phyloP scores from a whole-genome alignment of 2,113 vertebrate species.

The Amphilophus citrinellus region DNA sequence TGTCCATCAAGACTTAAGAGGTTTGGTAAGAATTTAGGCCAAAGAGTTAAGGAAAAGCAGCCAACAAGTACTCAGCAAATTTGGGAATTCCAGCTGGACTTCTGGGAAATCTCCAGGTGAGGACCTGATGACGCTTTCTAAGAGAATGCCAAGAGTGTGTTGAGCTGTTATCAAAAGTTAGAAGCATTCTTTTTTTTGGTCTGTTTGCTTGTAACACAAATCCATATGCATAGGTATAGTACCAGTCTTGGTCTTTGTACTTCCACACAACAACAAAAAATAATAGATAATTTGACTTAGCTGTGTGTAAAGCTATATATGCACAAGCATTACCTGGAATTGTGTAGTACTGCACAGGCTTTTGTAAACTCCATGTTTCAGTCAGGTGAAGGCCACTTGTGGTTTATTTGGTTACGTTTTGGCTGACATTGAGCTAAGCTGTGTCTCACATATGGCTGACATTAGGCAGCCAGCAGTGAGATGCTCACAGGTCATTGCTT shows the following conservation, averaged over 20 bases:
- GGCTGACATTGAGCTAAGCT: not conserved
- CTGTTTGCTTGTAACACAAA: not conserved
- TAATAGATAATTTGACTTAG: no score
- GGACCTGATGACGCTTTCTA: no score
- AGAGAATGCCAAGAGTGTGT: not conserved
- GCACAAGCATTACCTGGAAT: not conserved
- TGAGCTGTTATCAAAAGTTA: not conserved
- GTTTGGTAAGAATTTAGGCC: no score
- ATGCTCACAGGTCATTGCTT: not conserved
- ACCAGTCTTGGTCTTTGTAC: no score
- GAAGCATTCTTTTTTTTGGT: not conserved
- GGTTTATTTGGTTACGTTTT: slow-evolving; percentile 1
- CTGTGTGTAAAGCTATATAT: no score
- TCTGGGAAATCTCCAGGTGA: no score
- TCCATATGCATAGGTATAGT: not conserved
- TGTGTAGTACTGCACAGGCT: not conserved
- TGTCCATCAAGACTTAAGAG: no score
- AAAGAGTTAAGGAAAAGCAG: no score
- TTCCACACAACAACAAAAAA: not conserved
- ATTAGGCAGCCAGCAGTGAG: not conserved
- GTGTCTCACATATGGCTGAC: slow-evolving; percentile 4
- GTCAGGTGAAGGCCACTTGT: not conserved
- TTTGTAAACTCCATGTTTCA: not conserved
- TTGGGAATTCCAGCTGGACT: no score
- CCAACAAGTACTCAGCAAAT: no score